Conservation (phyloP, 2,797 vertebrate species). For the Simalia tracyae region DNA sequence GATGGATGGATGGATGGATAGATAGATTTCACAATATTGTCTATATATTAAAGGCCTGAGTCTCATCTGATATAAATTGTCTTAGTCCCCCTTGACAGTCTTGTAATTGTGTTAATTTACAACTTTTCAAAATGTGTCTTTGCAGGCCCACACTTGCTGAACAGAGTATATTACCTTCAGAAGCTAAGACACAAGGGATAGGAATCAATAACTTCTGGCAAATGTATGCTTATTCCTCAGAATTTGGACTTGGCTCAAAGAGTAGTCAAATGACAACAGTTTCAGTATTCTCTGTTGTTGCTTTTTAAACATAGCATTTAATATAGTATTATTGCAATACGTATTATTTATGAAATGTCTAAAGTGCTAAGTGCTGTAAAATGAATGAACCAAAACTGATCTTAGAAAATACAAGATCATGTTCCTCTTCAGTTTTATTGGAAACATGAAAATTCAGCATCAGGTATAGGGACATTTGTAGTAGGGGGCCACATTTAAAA, state of each 20-base stretch:
- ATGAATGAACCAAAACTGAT: neutral
- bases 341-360: neutral
- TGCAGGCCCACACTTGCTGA: conserved; percentile 36
- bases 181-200: conserved; percentile 4
- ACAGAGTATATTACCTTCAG: conserved; percentile 3
- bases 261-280: neutral
- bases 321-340: neutral
- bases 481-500: neutral
- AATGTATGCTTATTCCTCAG: conserved; percentile 13
- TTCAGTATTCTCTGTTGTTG: neutral
- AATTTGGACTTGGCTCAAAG: conserved; percentile 7
- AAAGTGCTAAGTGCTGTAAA: neutral
- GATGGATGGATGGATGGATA: too few species aligned
- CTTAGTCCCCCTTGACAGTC: conserved; percentile 12
- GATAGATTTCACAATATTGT: conserved; percentile 5
- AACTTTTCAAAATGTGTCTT: neutral
- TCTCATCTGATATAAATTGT: conserved; percentile 40
- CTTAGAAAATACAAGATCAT: neutral
- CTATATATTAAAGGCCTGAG: conserved; percentile 21
- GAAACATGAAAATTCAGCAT: neutral
- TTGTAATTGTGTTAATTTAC: conserved; percentile 6
- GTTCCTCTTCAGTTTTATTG: neutral
- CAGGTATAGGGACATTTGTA: neutral
- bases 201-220: neutral
- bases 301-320: neutral